Percentiles rank a stretch among this genome's conserved stretches.
Evolutionary conservation across 1,140 invertebrate genomes (phyloP).

Genomic region (Aphelenchoides fujianensis): DNA sequence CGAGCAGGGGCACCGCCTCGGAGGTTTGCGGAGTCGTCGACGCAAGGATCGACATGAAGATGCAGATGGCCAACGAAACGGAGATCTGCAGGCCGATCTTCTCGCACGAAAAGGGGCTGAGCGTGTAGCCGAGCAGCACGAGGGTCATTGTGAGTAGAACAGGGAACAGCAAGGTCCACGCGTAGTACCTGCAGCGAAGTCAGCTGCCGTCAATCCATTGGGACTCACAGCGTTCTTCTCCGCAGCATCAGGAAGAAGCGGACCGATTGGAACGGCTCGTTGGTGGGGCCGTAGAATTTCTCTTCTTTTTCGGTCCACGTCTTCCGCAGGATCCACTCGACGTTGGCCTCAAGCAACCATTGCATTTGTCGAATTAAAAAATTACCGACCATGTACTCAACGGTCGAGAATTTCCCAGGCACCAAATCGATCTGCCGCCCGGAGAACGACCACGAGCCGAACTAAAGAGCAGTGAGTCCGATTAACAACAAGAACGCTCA

Average conservation of each 20-base stretch:
- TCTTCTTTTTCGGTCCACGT: slow-evolving; percentile 62
- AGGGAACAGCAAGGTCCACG: slow-evolving; percentile 99
- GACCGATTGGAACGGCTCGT: slow-evolving; percentile 84
- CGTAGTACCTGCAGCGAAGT: slow-evolving; percentile 77
- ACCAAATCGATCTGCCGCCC: slow-evolving; percentile 87
- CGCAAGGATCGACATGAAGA: slow-evolving; percentile 63
- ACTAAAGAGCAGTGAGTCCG: too few relatives aligned
- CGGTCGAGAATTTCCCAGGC: slow-evolving; percentile 74
- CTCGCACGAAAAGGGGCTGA: slow-evolving; percentile 95
- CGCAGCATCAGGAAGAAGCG: slow-evolving; percentile 94
- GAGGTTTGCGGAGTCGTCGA: slow-evolving; percentile 91
- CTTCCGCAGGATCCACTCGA: slow-evolving; percentile 77
- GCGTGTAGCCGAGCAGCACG: slow-evolving; percentile 92
- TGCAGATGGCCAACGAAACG: slow-evolving; percentile 61
- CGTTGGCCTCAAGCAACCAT: too few relatives aligned
- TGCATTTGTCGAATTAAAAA: too few relatives aligned
- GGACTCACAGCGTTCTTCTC: slow-evolving; percentile 77
- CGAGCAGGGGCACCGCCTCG: slow-evolving; percentile 92
- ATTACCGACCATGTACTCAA: slow-evolving; percentile 91
- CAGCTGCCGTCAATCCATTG: slow-evolving; percentile 24
- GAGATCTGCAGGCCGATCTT: slow-evolving; percentile 83
- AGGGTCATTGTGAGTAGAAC: too few relatives aligned
- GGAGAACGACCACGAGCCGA: slow-evolving; percentile 94
- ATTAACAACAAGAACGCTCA: too few relatives aligned
- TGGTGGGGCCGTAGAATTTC: slow-evolving; percentile 64